Percentiles rank a stretch among this genome's conserved stretches.
Conservation (phyloP, 2,113 vertebrate species). For the Eulemur rufifrons region DNA sequence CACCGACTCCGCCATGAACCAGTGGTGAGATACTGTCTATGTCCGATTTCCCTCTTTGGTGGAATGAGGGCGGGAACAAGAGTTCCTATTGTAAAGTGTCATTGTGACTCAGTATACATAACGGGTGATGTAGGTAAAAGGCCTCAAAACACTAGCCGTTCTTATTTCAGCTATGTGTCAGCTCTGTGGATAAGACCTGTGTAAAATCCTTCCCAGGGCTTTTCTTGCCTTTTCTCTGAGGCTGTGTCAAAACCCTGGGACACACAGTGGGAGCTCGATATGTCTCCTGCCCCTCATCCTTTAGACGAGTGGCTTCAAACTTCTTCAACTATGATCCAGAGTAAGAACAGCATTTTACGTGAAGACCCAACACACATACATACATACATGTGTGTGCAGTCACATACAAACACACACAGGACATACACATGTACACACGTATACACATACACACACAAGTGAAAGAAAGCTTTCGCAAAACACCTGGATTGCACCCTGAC, state of each 20-base stretch:
- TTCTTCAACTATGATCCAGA: neutral
- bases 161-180: neutral
- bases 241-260: neutral
- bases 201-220: neutral
- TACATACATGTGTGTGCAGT: neutral
- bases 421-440: neutral
- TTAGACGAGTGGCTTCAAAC: neutral
- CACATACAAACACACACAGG: neutral
- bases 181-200: neutral
- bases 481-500: neutral
- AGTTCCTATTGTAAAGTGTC: neutral
- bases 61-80: neutral
- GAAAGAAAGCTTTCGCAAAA: neutral
- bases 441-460: too few relatives aligned
- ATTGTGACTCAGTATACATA: neutral
- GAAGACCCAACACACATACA: neutral
- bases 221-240: neutral
- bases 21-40: too few relatives aligned
- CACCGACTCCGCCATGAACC: fast-evolving
- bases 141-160: neutral
- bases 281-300: neutral
- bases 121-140: neutral
- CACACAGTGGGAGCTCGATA: neutral
- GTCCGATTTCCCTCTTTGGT: neutral
- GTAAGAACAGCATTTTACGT: neutral